Percentiles rank a stretch among this genome's conserved stretches.
phyloP scores from a whole-genome alignment of 1,140 invertebrate species.

The Apis laboriosa region DNA sequence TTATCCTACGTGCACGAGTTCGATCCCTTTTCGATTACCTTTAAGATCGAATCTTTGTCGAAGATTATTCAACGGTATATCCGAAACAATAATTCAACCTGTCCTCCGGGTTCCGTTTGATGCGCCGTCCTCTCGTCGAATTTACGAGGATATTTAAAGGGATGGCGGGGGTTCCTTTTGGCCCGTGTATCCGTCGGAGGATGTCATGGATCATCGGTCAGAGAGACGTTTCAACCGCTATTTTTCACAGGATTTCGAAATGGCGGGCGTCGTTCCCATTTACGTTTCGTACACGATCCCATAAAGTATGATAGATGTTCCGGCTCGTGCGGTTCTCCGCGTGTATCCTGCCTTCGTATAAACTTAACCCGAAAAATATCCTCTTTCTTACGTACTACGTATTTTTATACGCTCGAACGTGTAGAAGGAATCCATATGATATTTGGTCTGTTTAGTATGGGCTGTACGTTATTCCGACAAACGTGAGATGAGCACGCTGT shows the following conservation, averaged over 20 bases:
- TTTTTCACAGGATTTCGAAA: constrained; percentile 64
- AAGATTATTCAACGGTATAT: background rate
- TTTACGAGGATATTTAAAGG: constrained; percentile 17
- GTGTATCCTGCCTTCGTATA: constrained; percentile 14
- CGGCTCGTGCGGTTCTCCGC: background rate
- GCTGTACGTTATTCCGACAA: background rate
- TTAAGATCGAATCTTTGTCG: background rate
- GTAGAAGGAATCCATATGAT: constrained; percentile 5
- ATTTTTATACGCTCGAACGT: background rate
- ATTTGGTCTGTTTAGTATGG: background rate
- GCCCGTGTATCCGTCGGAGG: background rate
- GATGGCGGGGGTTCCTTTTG: background rate
- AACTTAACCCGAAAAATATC: constrained; percentile 25
- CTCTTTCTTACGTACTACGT: background rate
- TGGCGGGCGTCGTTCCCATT: constrained; percentile 65
- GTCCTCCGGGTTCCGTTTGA: background rate
- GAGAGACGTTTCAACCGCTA: constrained; percentile 56
- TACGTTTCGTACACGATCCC: constrained; percentile 65
- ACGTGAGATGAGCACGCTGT: background rate
- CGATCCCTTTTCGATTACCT: background rate
- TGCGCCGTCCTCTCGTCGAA: background rate
- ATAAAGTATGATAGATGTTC: constrained; percentile 71
- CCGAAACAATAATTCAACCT: background rate
- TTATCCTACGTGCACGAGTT: background rate
- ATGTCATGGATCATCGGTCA: constrained; percentile 57